A percentile compares a stretch with the other conserved stretches of the same genome.
phyloP scores from a whole-genome alignment of 2,797 vertebrate genomes.

The Thripadectes ignobilis region DNA sequence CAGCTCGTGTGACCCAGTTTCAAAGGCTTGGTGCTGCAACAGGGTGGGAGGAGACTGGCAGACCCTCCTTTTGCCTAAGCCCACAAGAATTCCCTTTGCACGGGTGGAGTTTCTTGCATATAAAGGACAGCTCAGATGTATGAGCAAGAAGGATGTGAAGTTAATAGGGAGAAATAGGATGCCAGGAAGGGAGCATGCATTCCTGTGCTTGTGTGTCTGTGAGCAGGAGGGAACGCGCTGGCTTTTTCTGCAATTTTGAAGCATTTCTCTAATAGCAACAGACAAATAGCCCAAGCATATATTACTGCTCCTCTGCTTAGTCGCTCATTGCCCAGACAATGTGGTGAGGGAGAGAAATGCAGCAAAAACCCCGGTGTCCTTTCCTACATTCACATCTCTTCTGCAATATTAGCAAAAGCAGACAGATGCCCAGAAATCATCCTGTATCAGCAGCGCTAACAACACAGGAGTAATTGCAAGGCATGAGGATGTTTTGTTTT shows the following conservation, averaged over 20 bases:
- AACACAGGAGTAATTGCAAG: neutral
- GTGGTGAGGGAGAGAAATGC: constrained; percentile 18
- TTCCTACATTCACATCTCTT: neutral
- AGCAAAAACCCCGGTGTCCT: neutral
- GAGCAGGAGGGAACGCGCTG: rapidly evolving
- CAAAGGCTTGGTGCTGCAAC: neutral
- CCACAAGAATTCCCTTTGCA: neutral
- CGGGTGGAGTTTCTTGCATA: rapidly evolving
- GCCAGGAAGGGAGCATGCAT: neutral
- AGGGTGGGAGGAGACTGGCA: neutral
- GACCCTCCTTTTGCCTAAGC: neutral
- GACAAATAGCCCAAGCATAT: constrained; percentile 44
- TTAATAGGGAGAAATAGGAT: neutral
- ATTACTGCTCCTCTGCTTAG: constrained; percentile 41
- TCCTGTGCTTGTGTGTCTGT: rapidly evolving
- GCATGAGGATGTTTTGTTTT: constrained; percentile 39
- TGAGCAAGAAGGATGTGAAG: constrained; percentile 13
- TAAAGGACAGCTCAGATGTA: neutral
- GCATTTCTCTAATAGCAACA: constrained; percentile 15
- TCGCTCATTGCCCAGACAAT: constrained; percentile 9
- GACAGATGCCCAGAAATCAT: constrained; percentile 27
- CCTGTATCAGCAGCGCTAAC: neutral
- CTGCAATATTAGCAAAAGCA: constrained; percentile 3
- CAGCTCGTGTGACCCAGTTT: constrained; percentile 9
- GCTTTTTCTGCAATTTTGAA: neutral